Conservation (phyloP, 2,888 invertebrate genomes). For the Apotomis betuletana region DNA sequence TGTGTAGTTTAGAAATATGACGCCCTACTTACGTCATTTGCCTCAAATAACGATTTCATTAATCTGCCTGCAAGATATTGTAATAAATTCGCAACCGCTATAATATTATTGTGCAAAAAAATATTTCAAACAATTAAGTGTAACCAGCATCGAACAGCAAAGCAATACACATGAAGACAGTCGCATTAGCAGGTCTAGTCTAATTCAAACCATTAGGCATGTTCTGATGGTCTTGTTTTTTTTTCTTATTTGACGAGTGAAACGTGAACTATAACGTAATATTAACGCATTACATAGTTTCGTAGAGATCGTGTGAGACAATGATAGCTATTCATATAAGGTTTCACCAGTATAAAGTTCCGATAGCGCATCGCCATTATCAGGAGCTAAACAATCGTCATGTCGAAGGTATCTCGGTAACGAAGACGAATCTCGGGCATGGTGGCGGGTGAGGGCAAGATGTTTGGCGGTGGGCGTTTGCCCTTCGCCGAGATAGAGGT, state of each 20-base stretch:
- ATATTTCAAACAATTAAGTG: neutral
- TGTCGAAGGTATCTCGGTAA: neutral
- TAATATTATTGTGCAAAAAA: constrained; percentile 3
- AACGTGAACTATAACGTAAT: neutral
- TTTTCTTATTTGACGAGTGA: neutral
- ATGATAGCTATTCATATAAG: constrained; percentile 49
- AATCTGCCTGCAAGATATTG: constrained; percentile 47
- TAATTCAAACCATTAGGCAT: constrained; percentile 17
- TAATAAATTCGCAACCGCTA: constrained; percentile 58
- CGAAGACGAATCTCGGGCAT: neutral
- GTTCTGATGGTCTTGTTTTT: neutral
- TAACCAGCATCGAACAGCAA: constrained; percentile 43
- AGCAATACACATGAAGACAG: constrained; percentile 43
- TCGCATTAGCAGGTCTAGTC: constrained; percentile 45
- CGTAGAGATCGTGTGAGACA: constrained; percentile 40
- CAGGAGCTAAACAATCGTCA: neutral
- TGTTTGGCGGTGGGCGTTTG: constrained; percentile 21
- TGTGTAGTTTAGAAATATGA: constrained; percentile 66
- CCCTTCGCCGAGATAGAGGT: constrained; percentile 57
- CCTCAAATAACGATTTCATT: constrained; percentile 53
- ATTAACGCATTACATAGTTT: neutral
- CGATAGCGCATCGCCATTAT: constrained; percentile 6
- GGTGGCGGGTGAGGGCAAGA: constrained; percentile 2
- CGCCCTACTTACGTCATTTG: constrained; percentile 56
- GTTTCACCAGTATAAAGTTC: constrained; percentile 49